Conservation (phyloP, 2,113 vertebrate genomes). For the Isurus oxyrinchus region DNA sequence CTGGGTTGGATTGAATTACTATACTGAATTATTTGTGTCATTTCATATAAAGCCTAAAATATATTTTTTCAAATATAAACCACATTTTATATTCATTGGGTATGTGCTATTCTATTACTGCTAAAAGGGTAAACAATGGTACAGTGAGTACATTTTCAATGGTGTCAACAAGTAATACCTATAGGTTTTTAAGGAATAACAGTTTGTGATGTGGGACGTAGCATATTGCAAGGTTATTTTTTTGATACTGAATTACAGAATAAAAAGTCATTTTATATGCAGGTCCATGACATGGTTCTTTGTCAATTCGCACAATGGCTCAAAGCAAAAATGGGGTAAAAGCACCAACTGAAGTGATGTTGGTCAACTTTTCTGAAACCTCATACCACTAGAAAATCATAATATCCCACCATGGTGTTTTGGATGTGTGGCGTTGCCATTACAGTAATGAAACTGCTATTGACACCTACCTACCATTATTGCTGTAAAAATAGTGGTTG, state of each 20-base stretch:
- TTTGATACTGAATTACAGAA: background rate
- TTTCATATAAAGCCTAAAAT: background rate
- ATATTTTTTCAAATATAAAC: background rate
- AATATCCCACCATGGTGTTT: background rate
- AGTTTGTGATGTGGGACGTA: background rate
- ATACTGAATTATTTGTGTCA: background rate
- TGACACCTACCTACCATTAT: background rate
- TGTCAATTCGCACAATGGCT: background rate
- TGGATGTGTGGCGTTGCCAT: background rate
- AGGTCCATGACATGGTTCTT: background rate
- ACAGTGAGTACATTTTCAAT: background rate
- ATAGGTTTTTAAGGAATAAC: background rate
- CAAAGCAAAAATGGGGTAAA: background rate
- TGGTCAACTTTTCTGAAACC: background rate
- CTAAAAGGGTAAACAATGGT: background rate
- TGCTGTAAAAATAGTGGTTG: background rate
- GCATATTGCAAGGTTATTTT: background rate
- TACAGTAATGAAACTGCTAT: background rate
- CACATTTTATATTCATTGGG: background rate
- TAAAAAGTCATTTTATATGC: background rate
- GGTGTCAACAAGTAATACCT: background rate
- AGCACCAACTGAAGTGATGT: background rate
- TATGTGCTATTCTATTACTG: background rate
- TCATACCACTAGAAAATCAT: background rate
- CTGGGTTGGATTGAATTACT: background rate